phyloP scores from a whole-genome alignment of 2,888 invertebrate genomes.

The Cryptus armator region DNA sequence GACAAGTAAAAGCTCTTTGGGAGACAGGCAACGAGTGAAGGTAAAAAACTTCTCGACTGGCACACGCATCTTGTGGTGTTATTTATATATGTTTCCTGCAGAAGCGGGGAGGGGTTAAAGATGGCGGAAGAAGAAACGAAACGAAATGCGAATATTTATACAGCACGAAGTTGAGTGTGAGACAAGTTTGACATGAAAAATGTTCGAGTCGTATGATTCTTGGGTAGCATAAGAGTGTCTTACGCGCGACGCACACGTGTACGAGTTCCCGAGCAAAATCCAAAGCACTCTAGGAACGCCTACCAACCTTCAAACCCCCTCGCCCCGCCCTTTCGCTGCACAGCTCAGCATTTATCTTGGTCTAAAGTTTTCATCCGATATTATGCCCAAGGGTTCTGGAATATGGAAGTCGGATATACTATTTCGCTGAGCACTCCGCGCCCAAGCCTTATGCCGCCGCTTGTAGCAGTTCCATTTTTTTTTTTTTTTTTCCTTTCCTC shows the following conservation, averaged over 20 bases:
- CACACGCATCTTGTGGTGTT: conserved; percentile 22
- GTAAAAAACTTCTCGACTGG: conserved; percentile 15
- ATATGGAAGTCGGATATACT: conserved; percentile 52
- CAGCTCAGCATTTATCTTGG: conserved; percentile 72
- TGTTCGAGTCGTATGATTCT: conserved; percentile 57
- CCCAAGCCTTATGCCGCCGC: conserved; percentile 46
- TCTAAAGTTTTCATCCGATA: conserved; percentile 74
- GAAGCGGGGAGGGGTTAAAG: conserved; percentile 21
- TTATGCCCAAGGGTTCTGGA: conserved; percentile 61
- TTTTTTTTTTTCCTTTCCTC: conserved; percentile 31
- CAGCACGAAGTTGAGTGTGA: conserved; percentile 45
- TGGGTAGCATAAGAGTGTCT: conserved; percentile 56
- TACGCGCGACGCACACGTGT: conserved; percentile 44
- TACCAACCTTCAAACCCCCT: not conserved
- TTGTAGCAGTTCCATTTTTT: conserved; percentile 49
- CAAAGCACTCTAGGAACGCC: conserved; percentile 22
- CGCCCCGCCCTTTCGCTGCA: conserved; percentile 10
- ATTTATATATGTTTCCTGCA: conserved; percentile 39
- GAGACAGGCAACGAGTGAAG: not conserved
- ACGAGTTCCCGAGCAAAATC: conserved; percentile 22
- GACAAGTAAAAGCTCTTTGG: not conserved
- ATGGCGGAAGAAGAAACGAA: conserved; percentile 30
- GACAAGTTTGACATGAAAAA: conserved; percentile 69
- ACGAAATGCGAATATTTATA: conserved; percentile 58
- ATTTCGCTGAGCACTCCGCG: conserved; percentile 29